Evolutionary conservation across 37 sponge, comb jelly and placozoan species (phyloP), one percentile per base, ranked within the genome.

Genomic region (Aphrocallistes beatrix): DNA sequence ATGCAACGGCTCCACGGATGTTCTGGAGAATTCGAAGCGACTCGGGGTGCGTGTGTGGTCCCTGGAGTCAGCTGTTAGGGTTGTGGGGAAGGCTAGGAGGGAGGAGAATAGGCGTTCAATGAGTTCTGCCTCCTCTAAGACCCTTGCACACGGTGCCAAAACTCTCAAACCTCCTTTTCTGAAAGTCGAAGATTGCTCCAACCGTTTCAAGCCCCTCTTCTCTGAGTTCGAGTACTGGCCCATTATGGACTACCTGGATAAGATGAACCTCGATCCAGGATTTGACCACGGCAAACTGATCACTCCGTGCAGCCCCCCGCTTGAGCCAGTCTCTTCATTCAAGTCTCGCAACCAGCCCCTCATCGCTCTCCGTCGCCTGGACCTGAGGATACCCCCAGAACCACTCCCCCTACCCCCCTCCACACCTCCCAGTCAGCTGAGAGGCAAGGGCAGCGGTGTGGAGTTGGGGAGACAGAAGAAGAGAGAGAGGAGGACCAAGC

Each of bases 1-100:
- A 30, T 60, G 75, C 34, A 60, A 60, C 34, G 75, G 75, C 75
- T 60, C 75, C 34, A 60, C 75, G 3, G 75, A 60, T 60, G 75
- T 60, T 3, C 1, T 60, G 75, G 75, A 60, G 75, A 60, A 60
- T 30, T 60, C 75, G 3, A 3, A 30, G 75, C 25, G 75, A 6
- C 34, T 60, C 6, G 75, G 75, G 25, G 75, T 60, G 32, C 75
- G 75, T 13, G 75, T 60, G 32, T 60, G 75, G 75, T 60, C 75
- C 8, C 75, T 60, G 75, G 75, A 60, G 34, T 8, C 75, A 60
- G 75, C 75, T 32, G 32, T 60, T 30, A 60, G 75, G n/a, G 75
- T 30, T 13, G 17, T 60, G 6, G n/a, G n/a, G 75, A 60, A 30
- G 75, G 75, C 75, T 30, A 60, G n/a, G 75, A 3, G 75, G 34